Percentiles rank a stretch among this genome's conserved stretches.
Evolutionary conservation across 2,113 vertebrate species (phyloP).

Genomic region (Myanophis thanlyinensis): DNA sequence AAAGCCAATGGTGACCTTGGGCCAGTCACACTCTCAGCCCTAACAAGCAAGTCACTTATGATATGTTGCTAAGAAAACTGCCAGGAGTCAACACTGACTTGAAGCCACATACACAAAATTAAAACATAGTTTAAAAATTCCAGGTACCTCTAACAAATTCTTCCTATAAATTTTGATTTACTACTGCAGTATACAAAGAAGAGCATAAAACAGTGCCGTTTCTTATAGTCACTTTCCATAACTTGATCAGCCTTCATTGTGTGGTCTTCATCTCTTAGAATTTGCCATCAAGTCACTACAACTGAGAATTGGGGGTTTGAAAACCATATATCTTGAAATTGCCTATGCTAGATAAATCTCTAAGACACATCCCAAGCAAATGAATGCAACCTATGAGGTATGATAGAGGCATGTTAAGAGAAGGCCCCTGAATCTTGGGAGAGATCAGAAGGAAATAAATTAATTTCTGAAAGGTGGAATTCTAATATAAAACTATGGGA

Average conservation of each 20-base stretch:
- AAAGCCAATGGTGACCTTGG: background rate
- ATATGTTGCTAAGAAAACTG: background rate
- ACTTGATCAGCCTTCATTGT: background rate
- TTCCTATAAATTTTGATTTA: background rate
- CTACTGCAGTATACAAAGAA: background rate
- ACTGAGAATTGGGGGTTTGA: background rate
- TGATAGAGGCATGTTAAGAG: background rate
- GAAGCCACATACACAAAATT: background rate
- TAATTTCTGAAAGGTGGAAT: background rate
- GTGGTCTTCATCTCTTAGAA: background rate
- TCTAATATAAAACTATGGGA: background rate
- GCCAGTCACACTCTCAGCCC: background rate
- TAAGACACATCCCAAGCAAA: background rate
- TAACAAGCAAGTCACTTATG: background rate
- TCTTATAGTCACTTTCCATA: background rate
- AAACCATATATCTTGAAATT: background rate
- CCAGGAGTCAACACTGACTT: background rate
- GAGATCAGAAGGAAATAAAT: background rate
- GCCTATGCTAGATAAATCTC: background rate
- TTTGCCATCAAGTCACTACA: background rate
- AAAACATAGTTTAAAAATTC: background rate
- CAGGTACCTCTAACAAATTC: background rate
- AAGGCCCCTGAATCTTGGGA: background rate
- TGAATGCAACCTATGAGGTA: background rate
- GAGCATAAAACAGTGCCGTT: background rate